Conservation (phyloP, 1,140 invertebrate species). For the Pollicipes pollicipes region DNA sequence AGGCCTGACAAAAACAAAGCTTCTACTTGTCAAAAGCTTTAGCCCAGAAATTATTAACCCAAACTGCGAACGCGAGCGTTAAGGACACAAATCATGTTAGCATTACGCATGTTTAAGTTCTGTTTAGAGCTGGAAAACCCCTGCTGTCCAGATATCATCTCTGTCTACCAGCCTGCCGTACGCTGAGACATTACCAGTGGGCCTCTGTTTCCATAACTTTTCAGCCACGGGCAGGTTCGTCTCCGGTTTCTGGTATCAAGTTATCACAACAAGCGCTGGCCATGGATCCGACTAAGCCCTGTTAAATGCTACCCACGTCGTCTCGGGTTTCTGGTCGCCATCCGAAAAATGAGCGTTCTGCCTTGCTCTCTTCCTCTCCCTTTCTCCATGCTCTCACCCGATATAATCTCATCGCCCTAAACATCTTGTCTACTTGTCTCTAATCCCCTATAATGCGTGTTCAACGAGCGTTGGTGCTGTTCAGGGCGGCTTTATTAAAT, state of each 20-base stretch:
- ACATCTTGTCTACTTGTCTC: conserved; percentile 1
- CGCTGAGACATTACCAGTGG: too few relatives aligned
- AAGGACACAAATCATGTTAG: too few relatives aligned
- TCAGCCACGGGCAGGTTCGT: background rate
- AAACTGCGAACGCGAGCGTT: too few relatives aligned
- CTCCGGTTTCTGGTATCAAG: background rate
- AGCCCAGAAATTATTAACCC: too few relatives aligned
- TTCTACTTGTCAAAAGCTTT: too few relatives aligned
- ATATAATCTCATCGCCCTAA: background rate
- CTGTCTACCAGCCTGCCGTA: too few relatives aligned
- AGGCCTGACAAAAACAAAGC: too few relatives aligned
- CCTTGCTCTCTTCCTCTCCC: background rate
- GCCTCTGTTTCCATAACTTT: background rate
- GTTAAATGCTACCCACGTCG: background rate
- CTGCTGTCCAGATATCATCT: too few relatives aligned
- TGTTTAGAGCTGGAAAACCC: too few relatives aligned
- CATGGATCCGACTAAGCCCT: background rate
- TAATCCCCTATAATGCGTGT: background rate
- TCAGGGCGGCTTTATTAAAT: background rate
- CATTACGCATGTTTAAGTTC: too few relatives aligned
- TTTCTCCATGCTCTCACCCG: background rate
- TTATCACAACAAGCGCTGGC: background rate
- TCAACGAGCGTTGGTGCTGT: background rate
- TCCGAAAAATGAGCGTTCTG: background rate
- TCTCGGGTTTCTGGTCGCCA: background rate